phyloP scores from a whole-genome alignment of 2,888 invertebrate genomes.

The Drosophila emarginata region DNA sequence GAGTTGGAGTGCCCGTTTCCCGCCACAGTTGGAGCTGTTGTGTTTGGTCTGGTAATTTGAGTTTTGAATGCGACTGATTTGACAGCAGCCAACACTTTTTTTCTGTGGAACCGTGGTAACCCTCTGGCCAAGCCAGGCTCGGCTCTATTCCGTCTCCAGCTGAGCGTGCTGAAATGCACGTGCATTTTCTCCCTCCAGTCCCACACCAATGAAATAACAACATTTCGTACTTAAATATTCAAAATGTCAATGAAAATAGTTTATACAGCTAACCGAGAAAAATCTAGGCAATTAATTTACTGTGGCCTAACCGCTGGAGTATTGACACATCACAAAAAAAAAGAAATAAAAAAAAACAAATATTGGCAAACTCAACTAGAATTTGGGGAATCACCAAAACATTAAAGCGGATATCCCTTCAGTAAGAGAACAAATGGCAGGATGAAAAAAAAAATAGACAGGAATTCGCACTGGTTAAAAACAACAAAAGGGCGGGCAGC shows the following conservation, averaged over 20 bases:
- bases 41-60: constrained; percentile 70
- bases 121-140: constrained; percentile 18
- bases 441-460: constrained; percentile 18
- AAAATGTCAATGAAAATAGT: constrained; percentile 58
- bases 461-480: constrained; percentile 65
- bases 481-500: constrained; percentile 75
- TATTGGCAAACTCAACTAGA: constrained; percentile 54
- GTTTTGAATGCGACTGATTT: constrained; percentile 74
- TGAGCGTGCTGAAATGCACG: constrained; percentile 58
- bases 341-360: not conserved
- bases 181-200: constrained; percentile 40
- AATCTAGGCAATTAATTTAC: constrained; percentile 77
- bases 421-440: constrained; percentile 15
- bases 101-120: too few species aligned
- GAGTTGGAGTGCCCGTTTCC: constrained; percentile 5
- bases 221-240: constrained; percentile 53
- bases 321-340: constrained; percentile 73
- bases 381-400: constrained; percentile 60
- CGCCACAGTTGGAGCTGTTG: constrained; percentile 36
- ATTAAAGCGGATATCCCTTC: constrained; percentile 44
- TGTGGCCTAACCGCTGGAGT: constrained; percentile 66
- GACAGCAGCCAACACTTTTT: constrained; percentile 73
- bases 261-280: constrained; percentile 48
- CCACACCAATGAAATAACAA: constrained; percentile 29
- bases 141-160: constrained; percentile 52